Conservation (phyloP, 2,113 vertebrate genomes). For the Paedocypris sp. region DNA sequence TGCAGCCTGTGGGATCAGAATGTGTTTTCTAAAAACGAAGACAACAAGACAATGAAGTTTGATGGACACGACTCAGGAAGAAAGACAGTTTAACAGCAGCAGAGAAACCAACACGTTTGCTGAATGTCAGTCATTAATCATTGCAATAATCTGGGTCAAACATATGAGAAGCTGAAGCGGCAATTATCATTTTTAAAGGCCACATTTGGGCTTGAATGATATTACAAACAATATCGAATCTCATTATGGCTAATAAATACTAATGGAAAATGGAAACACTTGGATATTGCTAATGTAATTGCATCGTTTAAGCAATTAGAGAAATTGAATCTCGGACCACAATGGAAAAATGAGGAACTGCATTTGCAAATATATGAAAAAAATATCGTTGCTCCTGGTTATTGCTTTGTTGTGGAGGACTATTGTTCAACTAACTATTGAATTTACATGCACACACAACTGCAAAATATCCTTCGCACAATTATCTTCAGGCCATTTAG, state of each 20-base stretch:
- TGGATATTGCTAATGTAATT: conserved; percentile 26
- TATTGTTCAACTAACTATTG: no score
- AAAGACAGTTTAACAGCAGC: no score
- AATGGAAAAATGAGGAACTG: conserved; percentile 2
- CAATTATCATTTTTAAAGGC: conserved; percentile 29
- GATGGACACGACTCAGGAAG: no score
- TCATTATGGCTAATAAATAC: conserved; percentile 27
- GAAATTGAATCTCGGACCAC: not conserved
- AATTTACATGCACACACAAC: no score
- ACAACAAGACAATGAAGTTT: no score
- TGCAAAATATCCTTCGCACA: no score
- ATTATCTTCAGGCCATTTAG: no score
- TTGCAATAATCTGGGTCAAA: conserved; percentile 19
- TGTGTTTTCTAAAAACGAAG: no score
- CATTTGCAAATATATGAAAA: not conserved
- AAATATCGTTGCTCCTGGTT: no score
- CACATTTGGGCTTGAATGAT: conserved; percentile 24
- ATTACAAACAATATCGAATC: conserved; percentile 23
- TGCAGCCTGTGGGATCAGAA: no score
- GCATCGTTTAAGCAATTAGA: conserved; percentile 18
- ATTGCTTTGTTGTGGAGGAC: no score
- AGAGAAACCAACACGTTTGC: conserved; percentile 16
- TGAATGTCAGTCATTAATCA: conserved; percentile 32
- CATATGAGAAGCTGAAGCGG: conserved; percentile 13
- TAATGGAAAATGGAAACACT: conserved; percentile 30